Percentiles rank a stretch among this genome's conserved stretches.
Conservation (phyloP, 2,113 vertebrate species). For the Psilopsiagon aymara region DNA sequence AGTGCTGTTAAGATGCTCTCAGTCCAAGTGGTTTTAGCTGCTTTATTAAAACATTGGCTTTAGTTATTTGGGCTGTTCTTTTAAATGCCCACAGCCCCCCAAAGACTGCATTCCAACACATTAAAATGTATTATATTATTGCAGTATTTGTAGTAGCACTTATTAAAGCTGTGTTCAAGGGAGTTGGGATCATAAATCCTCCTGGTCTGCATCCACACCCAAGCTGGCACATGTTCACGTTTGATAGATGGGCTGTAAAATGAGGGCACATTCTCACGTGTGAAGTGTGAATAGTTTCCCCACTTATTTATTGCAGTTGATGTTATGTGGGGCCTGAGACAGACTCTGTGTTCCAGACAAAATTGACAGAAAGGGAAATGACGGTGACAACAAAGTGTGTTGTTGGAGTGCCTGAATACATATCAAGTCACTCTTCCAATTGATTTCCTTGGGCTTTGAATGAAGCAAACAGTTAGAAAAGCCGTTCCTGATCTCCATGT, state of each 20-base stretch:
- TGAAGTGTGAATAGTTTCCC: constrained; percentile 48
- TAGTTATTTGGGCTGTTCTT: background rate
- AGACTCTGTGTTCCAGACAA: background rate
- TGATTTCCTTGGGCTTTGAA: background rate
- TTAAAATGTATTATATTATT: constrained; percentile 55
- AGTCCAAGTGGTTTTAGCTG: background rate
- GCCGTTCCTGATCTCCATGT: background rate
- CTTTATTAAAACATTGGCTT: background rate
- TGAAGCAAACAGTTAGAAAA: background rate
- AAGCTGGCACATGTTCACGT: background rate
- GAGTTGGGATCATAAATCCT: constrained; percentile 49
- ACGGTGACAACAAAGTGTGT: background rate
- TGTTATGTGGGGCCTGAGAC: background rate
- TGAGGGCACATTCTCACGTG: constrained; percentile 45
- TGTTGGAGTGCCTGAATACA: background rate
- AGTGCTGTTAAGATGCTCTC: background rate
- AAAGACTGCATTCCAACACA: constrained; percentile 17
- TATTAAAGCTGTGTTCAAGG: constrained; percentile 45
- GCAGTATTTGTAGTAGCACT: constrained; percentile 43
- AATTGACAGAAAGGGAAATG: background rate
- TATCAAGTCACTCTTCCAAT: background rate
- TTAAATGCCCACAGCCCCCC: background rate
- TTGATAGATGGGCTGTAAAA: constrained; percentile 64
- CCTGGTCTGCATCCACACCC: background rate
- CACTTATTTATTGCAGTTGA: constrained; percentile 30